Conservation (phyloP, 2,113 vertebrate genomes). For the Cryptomyrus ogoouensis region DNA sequence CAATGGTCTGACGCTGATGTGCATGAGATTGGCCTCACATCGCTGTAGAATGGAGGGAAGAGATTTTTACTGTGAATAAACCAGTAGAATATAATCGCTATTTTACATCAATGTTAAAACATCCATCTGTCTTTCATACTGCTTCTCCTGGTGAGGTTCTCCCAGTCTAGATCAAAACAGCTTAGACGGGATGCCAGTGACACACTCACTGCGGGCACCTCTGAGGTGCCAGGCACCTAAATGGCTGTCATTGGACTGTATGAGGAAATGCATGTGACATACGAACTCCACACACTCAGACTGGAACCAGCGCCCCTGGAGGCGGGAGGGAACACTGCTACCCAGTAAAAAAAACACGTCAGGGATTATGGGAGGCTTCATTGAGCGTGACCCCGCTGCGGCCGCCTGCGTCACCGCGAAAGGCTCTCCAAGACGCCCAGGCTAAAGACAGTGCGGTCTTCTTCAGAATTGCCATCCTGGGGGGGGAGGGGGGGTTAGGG, state of each 20-base stretch:
- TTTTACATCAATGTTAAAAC: background rate
- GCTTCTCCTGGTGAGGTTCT: background rate
- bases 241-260: background rate
- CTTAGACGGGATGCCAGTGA: background rate
- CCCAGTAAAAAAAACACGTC: background rate
- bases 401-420: background rate
- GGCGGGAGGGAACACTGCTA: background rate
- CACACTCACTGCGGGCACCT: background rate
- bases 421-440: background rate
- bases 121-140: background rate
- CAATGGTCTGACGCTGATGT: background rate
- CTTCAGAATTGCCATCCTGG: background rate
- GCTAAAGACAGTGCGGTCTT: background rate
- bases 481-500: background rate
- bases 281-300: background rate
- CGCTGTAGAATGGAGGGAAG: background rate
- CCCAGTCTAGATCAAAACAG: background rate
- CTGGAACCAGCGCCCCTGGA: background rate
- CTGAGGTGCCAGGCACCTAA: background rate
- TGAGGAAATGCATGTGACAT: background rate
- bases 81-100: background rate
- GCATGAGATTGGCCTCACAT: background rate
- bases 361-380: background rate
- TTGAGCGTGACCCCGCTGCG: background rate
- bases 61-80: background rate